Evolutionary conservation across 2,797 vertebrate species (phyloP), one percentile per base, ranked within the genome.

Genomic region (Platyrinchus mystaceus): DNA sequence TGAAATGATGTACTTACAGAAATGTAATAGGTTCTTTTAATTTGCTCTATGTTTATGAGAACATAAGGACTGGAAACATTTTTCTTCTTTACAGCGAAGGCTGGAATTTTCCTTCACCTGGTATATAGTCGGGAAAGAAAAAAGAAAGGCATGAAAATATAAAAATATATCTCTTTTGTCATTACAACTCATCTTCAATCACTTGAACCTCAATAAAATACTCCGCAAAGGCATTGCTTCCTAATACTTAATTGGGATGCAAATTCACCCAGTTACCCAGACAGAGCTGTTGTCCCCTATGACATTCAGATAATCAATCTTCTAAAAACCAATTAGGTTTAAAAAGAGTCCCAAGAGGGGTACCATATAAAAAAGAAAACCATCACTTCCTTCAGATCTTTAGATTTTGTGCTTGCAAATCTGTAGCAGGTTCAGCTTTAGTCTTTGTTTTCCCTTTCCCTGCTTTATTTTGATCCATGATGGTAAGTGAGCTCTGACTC

Each of bases 291-390:
- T 83, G 32, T 92, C 49, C 60, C 68, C 68, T 67, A 53, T 83
- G 91, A 91, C 84, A 89, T 89, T 63, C 1, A 3, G 87, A 93
- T 85, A 92, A 96, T 93, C 89, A 85, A 85, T 94, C 82, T 94
- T 87, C 69, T 89, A 91, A 93, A 89, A 55, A 95, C 26, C 80
- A 91, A 46, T 82, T 76, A 79, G 26, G 46, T 88, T 91, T 93
- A 7, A 34, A 83, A 87, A 62, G 52, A 34, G 53, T 84, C 88
- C 80, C 74, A 73, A 66, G 60, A 91, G 47, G 7, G 10, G 2
- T 58, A 34, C 27, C 0, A 3, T 58, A 23, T 55, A 16, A 68
- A 81, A 81, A 46, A 32, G 21, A 56, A 89, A 85, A 87, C 8
- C 5, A 41, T 91, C 28, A 9, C 32, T 89, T 92, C 46, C 37